phyloP scores from a whole-genome alignment of 1,140 invertebrate genomes.

The Drosophila lini region DNA sequence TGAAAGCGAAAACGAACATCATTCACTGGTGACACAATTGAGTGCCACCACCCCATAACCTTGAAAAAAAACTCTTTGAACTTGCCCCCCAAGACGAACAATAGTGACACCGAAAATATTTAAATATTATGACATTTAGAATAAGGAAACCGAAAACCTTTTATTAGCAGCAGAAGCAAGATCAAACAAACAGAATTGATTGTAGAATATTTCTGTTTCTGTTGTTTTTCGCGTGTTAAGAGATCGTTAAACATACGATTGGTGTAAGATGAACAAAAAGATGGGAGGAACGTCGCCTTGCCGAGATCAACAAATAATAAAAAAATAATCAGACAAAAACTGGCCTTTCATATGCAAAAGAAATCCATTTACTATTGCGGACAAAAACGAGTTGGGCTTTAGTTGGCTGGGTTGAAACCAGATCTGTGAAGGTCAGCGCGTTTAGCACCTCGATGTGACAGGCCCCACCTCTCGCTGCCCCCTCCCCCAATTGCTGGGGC shows the following conservation, averaged over 20 bases:
- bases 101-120: constrained; percentile 15
- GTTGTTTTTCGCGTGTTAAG: constrained; percentile 20
- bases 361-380: constrained; percentile 50
- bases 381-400: constrained; percentile 57
- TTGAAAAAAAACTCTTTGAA: constrained; percentile 48
- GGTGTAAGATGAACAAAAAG: constrained; percentile 45
- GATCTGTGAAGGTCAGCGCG: constrained; percentile 74
- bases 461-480: constrained; percentile 2
- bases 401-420: constrained; percentile 54
- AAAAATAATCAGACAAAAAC: constrained; percentile 44
- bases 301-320: constrained; percentile 21
- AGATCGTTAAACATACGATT: constrained; percentile 48
- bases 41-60: constrained; percentile 39
- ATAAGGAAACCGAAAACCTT: constrained; percentile 21
- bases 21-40: constrained; percentile 16
- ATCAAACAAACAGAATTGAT: constrained; percentile 45
- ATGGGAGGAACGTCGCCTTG: constrained; percentile 16
- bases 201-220: constrained; percentile 59
- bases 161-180: constrained; percentile 28
- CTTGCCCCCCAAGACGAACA: constrained; percentile 20
- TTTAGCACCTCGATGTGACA: constrained; percentile 51
- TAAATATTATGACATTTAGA: constrained; percentile 64
- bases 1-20: constrained; percentile 36
- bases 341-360: constrained; percentile 74
- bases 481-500: neutral